Evolutionary conservation across 2,888 invertebrate genomes (phyloP).

Genomic region (Zhengitettix transpicula): DNA sequence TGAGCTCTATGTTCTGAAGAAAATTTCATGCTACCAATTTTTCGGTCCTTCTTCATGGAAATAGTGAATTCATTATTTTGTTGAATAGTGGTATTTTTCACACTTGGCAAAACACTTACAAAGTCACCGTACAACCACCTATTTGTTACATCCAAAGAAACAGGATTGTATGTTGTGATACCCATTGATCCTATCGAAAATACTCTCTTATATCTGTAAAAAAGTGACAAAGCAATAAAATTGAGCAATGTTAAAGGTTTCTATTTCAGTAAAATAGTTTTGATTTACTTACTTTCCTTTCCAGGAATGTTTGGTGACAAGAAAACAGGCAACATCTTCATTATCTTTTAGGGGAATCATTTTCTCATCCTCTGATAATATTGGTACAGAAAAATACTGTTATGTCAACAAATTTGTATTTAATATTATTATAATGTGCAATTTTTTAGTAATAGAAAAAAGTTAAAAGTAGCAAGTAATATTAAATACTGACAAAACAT

Average conservation of each 20-base stretch:
- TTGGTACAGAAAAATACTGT: background rate
- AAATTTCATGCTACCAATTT: conserved; percentile 87
- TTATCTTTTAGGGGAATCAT: conserved; percentile 80
- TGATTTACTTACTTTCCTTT: conserved; percentile 65
- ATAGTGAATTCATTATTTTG: conserved; percentile 56
- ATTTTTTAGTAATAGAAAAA: too few species aligned
- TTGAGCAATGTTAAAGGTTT: too few species aligned
- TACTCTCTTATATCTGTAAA: conserved; percentile 75
- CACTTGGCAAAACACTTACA: conserved; percentile 43
- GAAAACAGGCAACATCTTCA: conserved; percentile 89
- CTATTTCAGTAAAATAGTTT: too few species aligned
- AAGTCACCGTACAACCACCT: conserved; percentile 79
- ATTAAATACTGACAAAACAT: too few species aligned
- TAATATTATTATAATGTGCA: too few species aligned
- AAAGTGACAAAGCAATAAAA: background rate
- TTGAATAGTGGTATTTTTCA: conserved; percentile 30
- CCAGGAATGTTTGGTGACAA: conserved; percentile 97
- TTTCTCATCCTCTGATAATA: conserved; percentile 12
- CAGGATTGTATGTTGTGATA: conserved; percentile 95
- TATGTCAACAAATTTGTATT: too few species aligned
- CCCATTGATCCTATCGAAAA: conserved; percentile 92
- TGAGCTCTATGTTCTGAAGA: conserved; percentile 89
- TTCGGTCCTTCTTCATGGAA: conserved; percentile 75
- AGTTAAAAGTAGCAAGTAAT: too few species aligned
- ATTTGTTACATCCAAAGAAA: conserved; percentile 77